Percentiles rank a stretch among this genome's conserved stretches.
Conservation (phyloP, 2,113 vertebrate species). For the Scomber scombrus region DNA sequence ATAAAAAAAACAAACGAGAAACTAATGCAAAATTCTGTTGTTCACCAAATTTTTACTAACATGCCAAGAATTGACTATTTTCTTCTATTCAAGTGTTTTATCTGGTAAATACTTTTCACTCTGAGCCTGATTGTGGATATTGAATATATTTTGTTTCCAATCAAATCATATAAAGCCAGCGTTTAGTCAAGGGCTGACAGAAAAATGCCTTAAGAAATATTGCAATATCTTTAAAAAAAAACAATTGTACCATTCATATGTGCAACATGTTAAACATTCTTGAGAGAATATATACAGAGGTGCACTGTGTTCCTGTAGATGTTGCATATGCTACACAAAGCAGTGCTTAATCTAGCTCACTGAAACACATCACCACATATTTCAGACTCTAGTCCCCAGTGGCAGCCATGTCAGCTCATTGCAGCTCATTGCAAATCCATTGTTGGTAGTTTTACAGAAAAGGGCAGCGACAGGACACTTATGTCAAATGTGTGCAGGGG, state of each 20-base stretch:
- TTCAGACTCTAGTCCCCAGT: constrained; percentile 20
- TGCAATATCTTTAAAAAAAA: constrained; percentile 45
- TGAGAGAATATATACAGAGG: constrained; percentile 57
- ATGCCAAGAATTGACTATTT: constrained; percentile 18
- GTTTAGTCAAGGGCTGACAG: constrained; percentile 10
- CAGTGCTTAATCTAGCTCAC: constrained; percentile 12
- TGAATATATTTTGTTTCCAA: constrained; percentile 16
- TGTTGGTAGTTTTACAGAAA: constrained; percentile 25
- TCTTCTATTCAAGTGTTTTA: constrained; percentile 6
- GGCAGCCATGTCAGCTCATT: constrained; percentile 28
- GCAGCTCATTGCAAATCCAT: constrained; percentile 21
- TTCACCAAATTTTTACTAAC: background rate
- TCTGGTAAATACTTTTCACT: background rate
- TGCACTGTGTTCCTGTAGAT: constrained; percentile 52
- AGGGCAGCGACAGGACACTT: constrained; percentile 6
- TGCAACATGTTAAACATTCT: constrained; percentile 61
- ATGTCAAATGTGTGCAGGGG: constrained; percentile 22
- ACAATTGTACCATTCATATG: constrained; percentile 48
- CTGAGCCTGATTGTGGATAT: constrained; percentile 23
- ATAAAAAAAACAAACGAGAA: background rate
- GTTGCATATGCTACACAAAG: constrained; percentile 69
- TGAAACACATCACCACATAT: constrained; percentile 13
- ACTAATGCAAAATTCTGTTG: background rate
- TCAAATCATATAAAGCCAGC: constrained; percentile 6
- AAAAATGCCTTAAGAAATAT: constrained; percentile 56